Evolutionary conservation across 2,113 vertebrate species (phyloP).

Genomic region (Notothenia coriiceps): DNA sequence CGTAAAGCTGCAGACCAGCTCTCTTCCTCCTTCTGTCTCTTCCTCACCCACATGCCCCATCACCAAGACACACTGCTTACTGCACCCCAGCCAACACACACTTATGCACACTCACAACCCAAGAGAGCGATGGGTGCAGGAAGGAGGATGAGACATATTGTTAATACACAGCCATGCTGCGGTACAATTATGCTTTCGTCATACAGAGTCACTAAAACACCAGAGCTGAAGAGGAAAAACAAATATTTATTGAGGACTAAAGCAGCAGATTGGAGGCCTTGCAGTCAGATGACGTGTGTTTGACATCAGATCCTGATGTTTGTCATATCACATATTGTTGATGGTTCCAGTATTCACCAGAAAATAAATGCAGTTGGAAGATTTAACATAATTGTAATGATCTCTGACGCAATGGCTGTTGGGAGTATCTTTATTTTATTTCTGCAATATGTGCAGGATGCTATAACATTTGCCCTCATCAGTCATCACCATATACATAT

Average conservation of each 20-base stretch:
- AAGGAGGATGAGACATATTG: constrained; percentile 45
- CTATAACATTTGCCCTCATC: neutral
- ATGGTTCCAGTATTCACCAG: constrained; percentile 7
- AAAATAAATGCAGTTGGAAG: constrained; percentile 5
- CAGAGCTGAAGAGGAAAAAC: constrained; percentile 14
- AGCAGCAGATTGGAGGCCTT: constrained; percentile 29
- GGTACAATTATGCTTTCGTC: constrained; percentile 41
- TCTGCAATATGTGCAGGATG: constrained; percentile 10
- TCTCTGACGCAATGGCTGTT: constrained; percentile 12
- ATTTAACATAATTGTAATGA: constrained; percentile 15
- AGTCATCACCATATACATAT: constrained; percentile 14
- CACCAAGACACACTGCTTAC: constrained; percentile 60
- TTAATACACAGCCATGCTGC: constrained; percentile 40
- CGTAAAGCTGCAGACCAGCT: constrained; percentile 58
- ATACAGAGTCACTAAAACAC: constrained; percentile 27
- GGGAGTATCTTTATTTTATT: constrained; percentile 9
- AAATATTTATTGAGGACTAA: constrained; percentile 20
- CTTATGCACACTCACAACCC: constrained; percentile 21
- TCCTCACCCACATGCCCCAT: constrained; percentile 53
- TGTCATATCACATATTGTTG: constrained; percentile 14
- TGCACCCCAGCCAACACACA: constrained; percentile 33
- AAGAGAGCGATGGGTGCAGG: constrained; percentile 19
- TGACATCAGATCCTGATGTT: constrained; percentile 31
- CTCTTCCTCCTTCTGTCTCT: constrained; percentile 60
- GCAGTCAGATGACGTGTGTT: constrained; percentile 28